Percentiles rank a stretch among this genome's conserved stretches.
Conservation (phyloP, 1,140 invertebrate genomes). For the Mylabris phalerata region DNA sequence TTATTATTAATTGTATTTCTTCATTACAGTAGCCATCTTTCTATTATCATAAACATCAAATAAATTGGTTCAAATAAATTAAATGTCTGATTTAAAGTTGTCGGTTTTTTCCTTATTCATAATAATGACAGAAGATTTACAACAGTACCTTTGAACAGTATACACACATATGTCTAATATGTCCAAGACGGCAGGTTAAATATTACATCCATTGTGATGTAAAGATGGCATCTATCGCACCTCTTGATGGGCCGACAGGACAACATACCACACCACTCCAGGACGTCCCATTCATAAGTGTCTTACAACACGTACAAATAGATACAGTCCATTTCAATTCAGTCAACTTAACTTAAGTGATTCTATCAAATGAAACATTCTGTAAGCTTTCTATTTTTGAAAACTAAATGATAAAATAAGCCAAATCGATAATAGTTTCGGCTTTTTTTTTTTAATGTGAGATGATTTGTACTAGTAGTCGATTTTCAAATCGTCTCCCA, state of each 20-base stretch:
- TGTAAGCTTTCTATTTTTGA: no score
- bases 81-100: conserved; percentile 21
- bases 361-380: no score
- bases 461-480: background rate
- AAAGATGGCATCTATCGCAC: conserved; percentile 30
- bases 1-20: background rate
- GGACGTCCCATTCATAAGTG: conserved; percentile 17
- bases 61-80: conserved; percentile 37
- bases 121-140: conserved; percentile 34
- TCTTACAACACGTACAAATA: background rate
- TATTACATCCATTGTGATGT: conserved; percentile 33
- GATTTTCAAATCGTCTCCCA: background rate
- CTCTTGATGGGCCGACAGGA: conserved; percentile 17
- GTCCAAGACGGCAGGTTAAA: conserved; percentile 29
- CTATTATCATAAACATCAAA: conserved; percentile 36
- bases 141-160: conserved; percentile 12
- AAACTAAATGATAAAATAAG: no score
- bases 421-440: no score
- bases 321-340: background rate
- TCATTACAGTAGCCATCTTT: conserved; percentile 20
- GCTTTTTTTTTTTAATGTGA: no score
- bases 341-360: no score
- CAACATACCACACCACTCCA: conserved; percentile 22
- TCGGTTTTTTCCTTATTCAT: conserved; percentile 5
- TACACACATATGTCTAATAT: conserved; percentile 30